phyloP scores from a whole-genome alignment of 2,888 invertebrate genomes.

The Mechanitis mazaeus region DNA sequence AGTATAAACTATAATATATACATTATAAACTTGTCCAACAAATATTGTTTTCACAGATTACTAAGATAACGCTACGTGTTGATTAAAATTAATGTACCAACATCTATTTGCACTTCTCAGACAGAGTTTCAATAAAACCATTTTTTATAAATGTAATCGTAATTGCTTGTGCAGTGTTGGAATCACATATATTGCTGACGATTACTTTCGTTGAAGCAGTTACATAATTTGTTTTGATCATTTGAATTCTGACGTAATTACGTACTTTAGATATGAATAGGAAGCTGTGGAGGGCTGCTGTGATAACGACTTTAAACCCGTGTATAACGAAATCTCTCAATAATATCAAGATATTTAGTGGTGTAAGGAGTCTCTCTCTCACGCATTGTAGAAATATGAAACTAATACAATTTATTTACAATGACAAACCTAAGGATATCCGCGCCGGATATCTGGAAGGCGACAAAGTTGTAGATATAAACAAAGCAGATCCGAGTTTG shows the following conservation, averaged over 20 bases:
- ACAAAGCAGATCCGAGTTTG: constrained; percentile 70
- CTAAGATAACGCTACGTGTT: no score
- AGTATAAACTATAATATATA: no score
- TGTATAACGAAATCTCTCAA: constrained; percentile 23
- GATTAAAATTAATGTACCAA: no score
- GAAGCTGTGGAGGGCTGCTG: constrained; percentile 17
- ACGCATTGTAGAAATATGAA: constrained; percentile 74
- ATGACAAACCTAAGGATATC: constrained; percentile 73
- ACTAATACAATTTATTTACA: constrained; percentile 81
- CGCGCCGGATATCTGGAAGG: constrained; percentile 82
- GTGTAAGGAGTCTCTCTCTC: constrained; percentile 43
- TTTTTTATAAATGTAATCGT: no score
- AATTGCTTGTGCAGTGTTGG: not conserved
- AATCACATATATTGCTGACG: not conserved
- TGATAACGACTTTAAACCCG: constrained; percentile 44
- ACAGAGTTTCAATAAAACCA: not conserved
- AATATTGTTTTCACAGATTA: no score
- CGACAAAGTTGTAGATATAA: constrained; percentile 81
- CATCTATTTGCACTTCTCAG: no score
- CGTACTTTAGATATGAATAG: constrained; percentile 24
- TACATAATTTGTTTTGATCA: constrained; percentile 25
- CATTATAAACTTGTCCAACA: no score
- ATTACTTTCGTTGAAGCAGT: not conserved
- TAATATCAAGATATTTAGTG: constrained; percentile 16
- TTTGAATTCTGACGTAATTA: not conserved